Conservation (phyloP, 2,888 invertebrate genomes). For the Leptothorax acervorum region DNA sequence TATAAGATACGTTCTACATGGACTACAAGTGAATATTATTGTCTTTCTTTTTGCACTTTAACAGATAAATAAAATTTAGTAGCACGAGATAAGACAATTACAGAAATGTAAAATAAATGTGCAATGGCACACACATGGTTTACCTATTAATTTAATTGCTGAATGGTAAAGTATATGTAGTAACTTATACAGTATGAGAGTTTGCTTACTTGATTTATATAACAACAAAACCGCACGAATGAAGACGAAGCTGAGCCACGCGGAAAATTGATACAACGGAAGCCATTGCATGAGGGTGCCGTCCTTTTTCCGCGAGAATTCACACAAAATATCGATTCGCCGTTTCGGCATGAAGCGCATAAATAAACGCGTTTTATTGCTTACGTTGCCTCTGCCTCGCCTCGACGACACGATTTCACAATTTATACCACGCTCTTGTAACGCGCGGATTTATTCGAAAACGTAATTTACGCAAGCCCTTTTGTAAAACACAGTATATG, state of each 20-base stretch:
- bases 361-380: constrained; percentile 76
- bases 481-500: constrained; percentile 3
- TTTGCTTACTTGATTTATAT: constrained; percentile 28
- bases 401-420: constrained; percentile 47
- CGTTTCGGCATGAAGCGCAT: constrained; percentile 77
- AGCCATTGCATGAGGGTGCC: constrained; percentile 59
- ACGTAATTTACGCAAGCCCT: constrained; percentile 23
- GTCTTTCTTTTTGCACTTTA: neutral
- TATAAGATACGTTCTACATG: neutral
- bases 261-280: constrained; percentile 57
- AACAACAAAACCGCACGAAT: constrained; percentile 11
- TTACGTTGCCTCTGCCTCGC: constrained; percentile 35
- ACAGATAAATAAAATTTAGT: neutral
- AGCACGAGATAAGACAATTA: neutral
- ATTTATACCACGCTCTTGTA: constrained; percentile 37
- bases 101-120: neutral
- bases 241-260: constrained; percentile 27
- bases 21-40: neutral
- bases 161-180: neutral
- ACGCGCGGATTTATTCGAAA: constrained; percentile 28
- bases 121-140: neutral
- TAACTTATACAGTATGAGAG: neutral
- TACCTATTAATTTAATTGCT: neutral
- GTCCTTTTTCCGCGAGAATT: constrained; percentile 73
- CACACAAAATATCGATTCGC: constrained; percentile 80